Evolutionary conservation across 2,888 invertebrate genomes (phyloP).

Genomic region (Leistus spinibarbis): DNA sequence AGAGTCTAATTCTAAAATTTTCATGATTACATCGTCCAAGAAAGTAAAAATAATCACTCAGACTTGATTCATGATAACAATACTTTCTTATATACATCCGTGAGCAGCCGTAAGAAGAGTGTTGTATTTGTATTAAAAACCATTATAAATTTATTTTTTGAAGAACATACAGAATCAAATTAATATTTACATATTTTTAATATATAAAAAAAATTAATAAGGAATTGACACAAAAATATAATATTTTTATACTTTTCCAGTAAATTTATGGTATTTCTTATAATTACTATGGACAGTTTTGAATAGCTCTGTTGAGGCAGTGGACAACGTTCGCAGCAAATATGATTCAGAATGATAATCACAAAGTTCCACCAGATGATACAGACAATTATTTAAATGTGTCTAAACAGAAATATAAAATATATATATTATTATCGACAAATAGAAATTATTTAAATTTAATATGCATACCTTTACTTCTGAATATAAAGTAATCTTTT

Average conservation of each 20-base stretch:
- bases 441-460: too few relatives aligned
- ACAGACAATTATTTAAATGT: conserved; percentile 57
- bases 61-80: too few relatives aligned
- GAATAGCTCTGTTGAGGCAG: conserved; percentile 59
- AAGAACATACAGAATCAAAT: too few relatives aligned
- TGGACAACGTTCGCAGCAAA: conserved; percentile 55
- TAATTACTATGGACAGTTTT: conserved; percentile 57
- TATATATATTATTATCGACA: not conserved
- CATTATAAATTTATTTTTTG: too few relatives aligned
- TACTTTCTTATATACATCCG: too few relatives aligned
- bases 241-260: conserved; percentile 57
- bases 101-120: too few relatives aligned
- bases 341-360: conserved; percentile 58
- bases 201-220: not conserved
- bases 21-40: too few relatives aligned
- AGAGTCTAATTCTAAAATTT: too few relatives aligned
- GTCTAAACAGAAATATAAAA: conserved; percentile 50
- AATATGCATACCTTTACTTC: conserved; percentile 56
- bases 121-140: too few relatives aligned
- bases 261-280: conserved; percentile 59
- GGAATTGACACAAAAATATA: not conserved
- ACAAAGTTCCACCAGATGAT: conserved; percentile 56
- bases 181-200: too few relatives aligned
- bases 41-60: too few relatives aligned
- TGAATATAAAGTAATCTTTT: conserved; percentile 55